These are phyloP conservation scores for Troides helena DNA, from an alignment of 2,888 invertebrate genomes.

Conservation along the genomic window DNA sequence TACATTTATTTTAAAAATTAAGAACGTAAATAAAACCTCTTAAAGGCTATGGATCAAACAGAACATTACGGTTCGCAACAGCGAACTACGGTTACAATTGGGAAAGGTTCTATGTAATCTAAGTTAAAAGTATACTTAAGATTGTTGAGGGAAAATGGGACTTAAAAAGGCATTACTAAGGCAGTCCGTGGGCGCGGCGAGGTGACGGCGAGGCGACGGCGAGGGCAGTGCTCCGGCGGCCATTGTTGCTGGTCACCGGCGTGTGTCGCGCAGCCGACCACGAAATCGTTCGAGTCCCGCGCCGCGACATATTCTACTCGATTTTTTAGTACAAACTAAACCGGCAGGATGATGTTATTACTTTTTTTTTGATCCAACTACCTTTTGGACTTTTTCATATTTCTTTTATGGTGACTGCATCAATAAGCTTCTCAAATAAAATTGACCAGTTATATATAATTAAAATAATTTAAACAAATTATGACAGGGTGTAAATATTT, in stretches of 20 bases:
- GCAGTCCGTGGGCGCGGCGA: constrained; percentile 50
- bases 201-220: constrained; percentile 37
- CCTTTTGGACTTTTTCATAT: neutral
- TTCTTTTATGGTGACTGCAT: neutral
- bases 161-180: constrained; percentile 63
- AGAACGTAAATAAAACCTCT: neutral
- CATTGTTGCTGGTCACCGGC: constrained; percentile 72
- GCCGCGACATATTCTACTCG: constrained; percentile 35
- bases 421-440: neutral
- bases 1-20: neutral
- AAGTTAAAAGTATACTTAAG: constrained; percentile 37
- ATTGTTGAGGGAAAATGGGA: constrained; percentile 51
- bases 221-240: constrained; percentile 63
- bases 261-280: constrained; percentile 72
- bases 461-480: too few species aligned
- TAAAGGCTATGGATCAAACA: neutral
- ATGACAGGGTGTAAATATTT: too few species aligned
- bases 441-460: too few species aligned
- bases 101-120: neutral
- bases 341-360: constrained; percentile 21
- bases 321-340: constrained; percentile 25
- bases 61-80: neutral
- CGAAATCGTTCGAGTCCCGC: constrained; percentile 67
- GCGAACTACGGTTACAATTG: neutral
- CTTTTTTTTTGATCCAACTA: constrained; percentile 3